Evolutionary conservation across 2,113 vertebrate genomes (phyloP).

Genomic region (Nansenia antarctica): DNA sequence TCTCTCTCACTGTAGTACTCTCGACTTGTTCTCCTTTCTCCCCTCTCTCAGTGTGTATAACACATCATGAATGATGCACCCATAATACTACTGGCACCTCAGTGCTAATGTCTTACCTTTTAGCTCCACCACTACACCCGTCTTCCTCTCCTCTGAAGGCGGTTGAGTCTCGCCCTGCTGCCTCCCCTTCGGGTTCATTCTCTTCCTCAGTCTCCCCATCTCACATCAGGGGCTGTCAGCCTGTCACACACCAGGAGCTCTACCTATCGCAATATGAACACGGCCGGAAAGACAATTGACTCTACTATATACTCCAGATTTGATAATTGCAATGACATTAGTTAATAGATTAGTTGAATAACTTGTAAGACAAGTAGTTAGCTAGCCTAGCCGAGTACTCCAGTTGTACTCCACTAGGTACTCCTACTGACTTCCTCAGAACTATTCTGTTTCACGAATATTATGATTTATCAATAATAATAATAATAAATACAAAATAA

Average conservation of each 20-base stretch:
- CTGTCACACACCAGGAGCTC: neutral
- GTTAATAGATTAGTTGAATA: too few species aligned
- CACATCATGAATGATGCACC: neutral
- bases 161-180: constrained; percentile 38
- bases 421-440: too few species aligned
- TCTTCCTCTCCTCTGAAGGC: neutral
- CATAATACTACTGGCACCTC: neutral
- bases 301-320: too few species aligned
- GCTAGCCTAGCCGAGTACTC: too few species aligned
- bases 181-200: constrained; percentile 87
- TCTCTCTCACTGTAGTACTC: neutral
- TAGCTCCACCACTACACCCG: neutral
- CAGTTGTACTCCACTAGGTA: too few species aligned
- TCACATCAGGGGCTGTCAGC: neutral
- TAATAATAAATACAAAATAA: neutral
- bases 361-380: too few species aligned
- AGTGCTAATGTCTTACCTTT: neutral
- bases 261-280: neutral
- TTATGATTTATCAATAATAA: too few species aligned
- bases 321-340: too few species aligned
- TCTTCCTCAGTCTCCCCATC: constrained; percentile 85
- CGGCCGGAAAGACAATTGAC: too few species aligned
- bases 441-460: too few species aligned
- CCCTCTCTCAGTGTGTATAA: neutral
- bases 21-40: neutral